Base-by-base conservation (phyloP, 1,140 invertebrate species). In the Gyrodactylus bullatarudis region DNA sequence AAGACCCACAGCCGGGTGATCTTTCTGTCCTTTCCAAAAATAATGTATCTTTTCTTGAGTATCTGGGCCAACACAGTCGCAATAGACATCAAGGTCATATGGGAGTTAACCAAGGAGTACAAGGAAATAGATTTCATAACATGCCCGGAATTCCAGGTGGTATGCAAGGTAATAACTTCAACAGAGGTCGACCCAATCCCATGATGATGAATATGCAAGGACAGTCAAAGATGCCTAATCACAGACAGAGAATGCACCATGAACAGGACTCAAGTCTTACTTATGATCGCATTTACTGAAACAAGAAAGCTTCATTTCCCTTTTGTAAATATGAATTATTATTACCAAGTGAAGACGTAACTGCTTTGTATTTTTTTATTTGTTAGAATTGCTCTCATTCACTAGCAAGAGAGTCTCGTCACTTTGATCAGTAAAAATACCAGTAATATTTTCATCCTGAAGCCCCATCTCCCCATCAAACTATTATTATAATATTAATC, bases 1-100 rank as follows among this genome's bases (percentile, higher is more conserved):
- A 86, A 0, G 91, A 94, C 79, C 93, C 94, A 1, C 88, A 92
- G 86, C 91, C 91, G 0, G 74, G 70, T 24, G 70, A 71, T 26
- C 24, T 71, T n/a, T 71, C 70, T 1, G 26, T 20, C 24, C 24
- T 71, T 25, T 71, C 70, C 1, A 71, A 71, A 23, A 24, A n/a
- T 25, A 23, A 23, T 20, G 24, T 21, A 16, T 71, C 24, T 26
- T 71, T 23, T n/a, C 21, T 23, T 1, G 21, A 23, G 20, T 71
- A 23, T 1, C 24, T 24, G 1, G 24, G 24, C 24, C 70, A 71
- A 24, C 21, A 71, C 20, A 24, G 20, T 23, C 70, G 21, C 2
- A 71, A 71, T 71, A 21, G 24, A 24, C 24, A 21, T 24, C 20
- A 25, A 16, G 26, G 1, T 19, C 21, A 24, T 71, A 20, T 20